Evolutionary conservation across 2,888 invertebrate genomes (phyloP).

Genomic region (Athrips mouffetella): DNA sequence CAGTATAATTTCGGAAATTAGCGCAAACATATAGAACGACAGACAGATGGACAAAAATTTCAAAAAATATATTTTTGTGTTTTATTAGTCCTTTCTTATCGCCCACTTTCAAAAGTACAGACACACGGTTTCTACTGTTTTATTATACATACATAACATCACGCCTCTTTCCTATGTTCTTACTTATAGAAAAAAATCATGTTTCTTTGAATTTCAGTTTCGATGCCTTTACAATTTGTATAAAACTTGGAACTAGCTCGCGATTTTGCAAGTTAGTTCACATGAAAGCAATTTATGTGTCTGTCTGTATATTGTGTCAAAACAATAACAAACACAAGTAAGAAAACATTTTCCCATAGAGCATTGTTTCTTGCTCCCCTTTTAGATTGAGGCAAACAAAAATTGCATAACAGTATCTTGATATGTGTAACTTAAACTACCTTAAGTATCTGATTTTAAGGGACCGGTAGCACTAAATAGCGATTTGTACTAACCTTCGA

Average conservation of each 20-base stretch:
- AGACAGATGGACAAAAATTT: too few relatives aligned
- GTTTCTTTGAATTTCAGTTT: background rate
- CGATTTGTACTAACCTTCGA: background rate
- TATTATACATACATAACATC: too few relatives aligned
- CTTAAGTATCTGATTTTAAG: background rate
- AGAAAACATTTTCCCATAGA: slow-evolving; percentile 46
- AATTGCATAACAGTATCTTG: slow-evolving; percentile 30
- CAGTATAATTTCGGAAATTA: too few relatives aligned
- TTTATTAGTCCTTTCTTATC: too few relatives aligned
- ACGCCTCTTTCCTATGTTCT: too few relatives aligned
- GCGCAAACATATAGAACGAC: too few relatives aligned
- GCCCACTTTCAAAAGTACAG: too few relatives aligned
- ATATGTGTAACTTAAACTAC: slow-evolving; percentile 2
- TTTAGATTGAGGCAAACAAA: slow-evolving; percentile 30
- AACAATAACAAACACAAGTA: slow-evolving; percentile 22
- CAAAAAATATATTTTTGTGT: too few relatives aligned
- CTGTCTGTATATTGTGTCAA: too few relatives aligned
- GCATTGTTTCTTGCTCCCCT: slow-evolving; percentile 33
- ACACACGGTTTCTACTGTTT: too few relatives aligned
- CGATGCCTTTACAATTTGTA: background rate
- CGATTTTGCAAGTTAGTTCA: slow-evolving; percentile 1
- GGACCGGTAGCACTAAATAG: background rate
- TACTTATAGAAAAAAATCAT: too few relatives aligned
- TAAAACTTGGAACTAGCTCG: background rate
- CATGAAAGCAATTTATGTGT: slow-evolving; percentile 28